Base-by-base conservation (phyloP, 2,888 invertebrate species). In the Drosophila neotestacea region DNA sequence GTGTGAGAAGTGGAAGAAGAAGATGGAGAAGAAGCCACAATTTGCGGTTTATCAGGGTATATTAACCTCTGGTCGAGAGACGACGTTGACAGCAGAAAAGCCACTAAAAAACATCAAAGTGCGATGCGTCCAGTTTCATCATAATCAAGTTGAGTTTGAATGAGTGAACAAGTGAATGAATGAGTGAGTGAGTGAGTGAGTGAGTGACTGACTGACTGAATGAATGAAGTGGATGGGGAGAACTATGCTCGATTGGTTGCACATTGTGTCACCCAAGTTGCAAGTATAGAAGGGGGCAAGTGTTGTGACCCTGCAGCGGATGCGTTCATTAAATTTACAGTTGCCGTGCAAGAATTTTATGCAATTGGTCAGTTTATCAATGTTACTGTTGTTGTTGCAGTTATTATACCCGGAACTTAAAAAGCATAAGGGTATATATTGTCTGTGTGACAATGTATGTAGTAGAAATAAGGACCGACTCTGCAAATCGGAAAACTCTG, bases 311-410 rank as follows among this genome's bases (percentile, higher is more conserved):
- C 71, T 42, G 50, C 60, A 44, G 80, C 83, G 83, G 86, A 83
- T 83, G 83, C 75, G 70, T 82, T 80, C 83, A 82, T 77, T 83
- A 74, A 83, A 60, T 64, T 70, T 67, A 61, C 76, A 67, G 76
- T 75, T 62, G 56, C 73, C 78, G 84, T 84, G 81, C 80, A 77
- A 80, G 84, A 77, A 81, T 77, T 77, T 73, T 52, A 52, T 63
- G 54, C 74, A 64, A 64, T 77, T 83, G 58, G 66, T 65, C 70
- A 70, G 58, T 58, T 51, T 30, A 6, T 39, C 34, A 28, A 7
- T 13, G 22, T 30, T n/a, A 13, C 39, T 64, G 55, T 34, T 32
- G 32, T 32, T 32, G 32, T 7, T 32, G 7, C 9, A 7, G 32
- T 32, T 7, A 7, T 50, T 42, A 30, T 22, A 22, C 22, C 22